phyloP scores from a whole-genome alignment of 2,113 vertebrate genomes.

The Anolis carolinensis region DNA sequence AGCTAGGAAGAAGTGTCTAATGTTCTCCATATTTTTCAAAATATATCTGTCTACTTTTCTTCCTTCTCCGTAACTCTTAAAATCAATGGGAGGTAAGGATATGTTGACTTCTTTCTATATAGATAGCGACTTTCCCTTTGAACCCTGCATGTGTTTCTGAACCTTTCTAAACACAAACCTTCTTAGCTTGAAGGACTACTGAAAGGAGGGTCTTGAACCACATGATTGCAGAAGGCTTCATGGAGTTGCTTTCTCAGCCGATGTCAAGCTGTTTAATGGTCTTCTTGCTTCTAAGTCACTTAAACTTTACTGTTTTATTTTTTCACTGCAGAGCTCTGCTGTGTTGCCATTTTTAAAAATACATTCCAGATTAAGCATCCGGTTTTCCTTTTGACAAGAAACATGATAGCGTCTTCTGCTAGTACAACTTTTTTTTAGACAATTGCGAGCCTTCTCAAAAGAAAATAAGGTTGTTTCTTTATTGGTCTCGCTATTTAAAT shows the following conservation, averaged over 20 bases:
- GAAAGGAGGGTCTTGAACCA: slow-evolving; percentile 11
- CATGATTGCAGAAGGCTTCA: background rate
- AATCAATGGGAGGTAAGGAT: background rate
- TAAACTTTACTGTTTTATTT: background rate
- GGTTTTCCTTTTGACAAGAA: slow-evolving; percentile 1
- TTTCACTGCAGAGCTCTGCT: background rate
- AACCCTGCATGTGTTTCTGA: background rate
- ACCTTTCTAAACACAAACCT: background rate
- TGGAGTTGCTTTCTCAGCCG: background rate
- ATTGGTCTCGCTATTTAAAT: background rate
- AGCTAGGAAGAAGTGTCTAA: no score
- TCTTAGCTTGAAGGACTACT: slow-evolving; percentile 28
- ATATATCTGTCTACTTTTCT: no score
- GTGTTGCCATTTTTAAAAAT: background rate
- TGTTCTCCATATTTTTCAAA: no score
- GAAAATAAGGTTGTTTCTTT: background rate
- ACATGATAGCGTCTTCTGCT: background rate
- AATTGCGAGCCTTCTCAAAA: background rate
- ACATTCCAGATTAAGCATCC: background rate
- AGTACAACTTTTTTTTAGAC: slow-evolving; percentile 12
- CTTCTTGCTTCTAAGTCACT: background rate
- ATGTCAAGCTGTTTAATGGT: background rate
- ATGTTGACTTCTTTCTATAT: background rate
- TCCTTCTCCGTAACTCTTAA: background rate
- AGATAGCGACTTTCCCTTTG: background rate